phyloP scores from a whole-genome alignment of 2,888 invertebrate species.

The Cheiracanthium punctorium region DNA sequence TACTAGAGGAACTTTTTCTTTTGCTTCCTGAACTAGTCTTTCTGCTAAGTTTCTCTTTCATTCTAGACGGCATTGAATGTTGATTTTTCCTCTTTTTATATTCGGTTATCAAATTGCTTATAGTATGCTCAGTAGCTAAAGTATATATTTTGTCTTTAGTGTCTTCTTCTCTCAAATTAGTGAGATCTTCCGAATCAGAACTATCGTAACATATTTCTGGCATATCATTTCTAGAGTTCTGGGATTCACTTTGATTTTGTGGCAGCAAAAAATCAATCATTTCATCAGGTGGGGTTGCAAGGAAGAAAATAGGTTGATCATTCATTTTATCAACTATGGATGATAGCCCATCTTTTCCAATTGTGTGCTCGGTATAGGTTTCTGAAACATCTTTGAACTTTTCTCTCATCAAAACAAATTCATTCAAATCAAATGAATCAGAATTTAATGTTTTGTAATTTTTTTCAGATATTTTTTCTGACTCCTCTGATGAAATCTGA shows the following conservation, averaged over 20 bases:
- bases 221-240: slow-evolving; percentile 58
- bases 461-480: not conserved
- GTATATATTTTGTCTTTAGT: slow-evolving; percentile 75
- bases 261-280: slow-evolving; percentile 74
- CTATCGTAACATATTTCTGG: slow-evolving; percentile 51
- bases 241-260: slow-evolving; percentile 52
- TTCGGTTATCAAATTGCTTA: slow-evolving; percentile 78
- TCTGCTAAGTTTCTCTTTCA: slow-evolving; percentile 60
- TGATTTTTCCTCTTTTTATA: slow-evolving; percentile 79
- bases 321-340: slow-evolving; percentile 76
- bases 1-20: slow-evolving; percentile 50
- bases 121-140: slow-evolving; percentile 78
- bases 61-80: slow-evolving; percentile 72
- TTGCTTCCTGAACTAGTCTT: slow-evolving; percentile 57
- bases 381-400: slow-evolving; percentile 78
- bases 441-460: not conserved
- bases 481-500: not conserved
- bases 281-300: slow-evolving; percentile 80
- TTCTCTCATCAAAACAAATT: slow-evolving; percentile 73
- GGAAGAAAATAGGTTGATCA: slow-evolving; percentile 80
- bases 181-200: slow-evolving; percentile 69
- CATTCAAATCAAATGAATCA: not conserved
- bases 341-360: slow-evolving; percentile 78
- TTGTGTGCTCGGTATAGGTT: slow-evolving; percentile 78
- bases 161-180: slow-evolving; percentile 33